These are phyloP conservation scores for Oophaga pumilio DNA, from an alignment of 2,113 vertebrate genomes.

Conservation along the genomic window DNA sequence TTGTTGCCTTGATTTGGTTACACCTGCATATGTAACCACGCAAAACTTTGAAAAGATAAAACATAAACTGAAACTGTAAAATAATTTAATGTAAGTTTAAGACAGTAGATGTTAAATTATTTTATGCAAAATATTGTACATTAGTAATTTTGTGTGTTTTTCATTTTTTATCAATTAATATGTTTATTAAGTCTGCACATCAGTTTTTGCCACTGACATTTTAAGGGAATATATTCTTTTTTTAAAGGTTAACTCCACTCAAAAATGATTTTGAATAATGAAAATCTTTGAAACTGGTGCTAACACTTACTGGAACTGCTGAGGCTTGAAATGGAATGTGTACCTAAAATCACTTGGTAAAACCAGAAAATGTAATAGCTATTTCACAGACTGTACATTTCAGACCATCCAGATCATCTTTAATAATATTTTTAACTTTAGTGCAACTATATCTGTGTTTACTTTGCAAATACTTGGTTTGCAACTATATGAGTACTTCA, in stretches of 20 bases:
- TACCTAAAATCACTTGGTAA: neutral
- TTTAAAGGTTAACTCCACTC: constrained; percentile 20
- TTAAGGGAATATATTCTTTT: neutral
- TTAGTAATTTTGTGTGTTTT: neutral
- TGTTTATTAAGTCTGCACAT: neutral
- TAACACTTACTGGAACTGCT: neutral
- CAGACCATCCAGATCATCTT: neutral
- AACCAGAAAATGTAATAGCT: neutral
- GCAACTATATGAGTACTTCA: no score
- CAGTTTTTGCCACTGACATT: neutral
- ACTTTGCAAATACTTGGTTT: no score
- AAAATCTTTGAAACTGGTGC: neutral
- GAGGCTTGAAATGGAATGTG: neutral
- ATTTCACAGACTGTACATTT: neutral
- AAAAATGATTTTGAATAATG: constrained; percentile 17
- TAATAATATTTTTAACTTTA: neutral
- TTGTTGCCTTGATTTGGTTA: neutral
- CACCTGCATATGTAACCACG: neutral
- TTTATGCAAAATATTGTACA: neutral
- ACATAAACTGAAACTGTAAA: neutral
- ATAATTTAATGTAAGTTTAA: neutral
- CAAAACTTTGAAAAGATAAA: neutral
- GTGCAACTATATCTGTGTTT: neutral
- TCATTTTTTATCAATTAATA: neutral
- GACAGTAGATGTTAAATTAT: neutral